Percentiles rank a stretch among this genome's conserved stretches.
Conservation (phyloP, 1,140 invertebrate species). For the Lasioglossum baleicum region DNA sequence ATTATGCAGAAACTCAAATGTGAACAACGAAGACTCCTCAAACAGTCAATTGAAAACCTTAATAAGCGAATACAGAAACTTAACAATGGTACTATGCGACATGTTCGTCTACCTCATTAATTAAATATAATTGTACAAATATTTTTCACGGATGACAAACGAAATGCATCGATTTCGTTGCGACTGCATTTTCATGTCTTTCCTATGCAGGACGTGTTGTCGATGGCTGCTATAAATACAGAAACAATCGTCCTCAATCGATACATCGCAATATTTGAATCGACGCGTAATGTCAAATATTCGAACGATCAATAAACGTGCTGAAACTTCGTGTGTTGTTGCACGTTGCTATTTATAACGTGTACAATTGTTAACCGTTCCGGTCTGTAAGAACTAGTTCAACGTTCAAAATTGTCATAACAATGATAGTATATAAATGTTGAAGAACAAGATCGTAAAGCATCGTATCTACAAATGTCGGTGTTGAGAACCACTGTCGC, state of each 20-base stretch:
- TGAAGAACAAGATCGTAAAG: background rate
- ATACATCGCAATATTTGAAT: background rate
- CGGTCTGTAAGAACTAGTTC: background rate
- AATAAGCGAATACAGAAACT: background rate
- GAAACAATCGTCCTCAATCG: slow-evolving; percentile 14
- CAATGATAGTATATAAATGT: background rate
- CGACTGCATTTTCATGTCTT: background rate
- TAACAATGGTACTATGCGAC: background rate
- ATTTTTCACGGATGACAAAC: background rate
- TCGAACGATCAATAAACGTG: background rate
- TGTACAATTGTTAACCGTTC: background rate
- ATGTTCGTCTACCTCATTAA: background rate
- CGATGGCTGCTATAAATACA: slow-evolving; percentile 7
- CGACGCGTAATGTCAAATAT: background rate
- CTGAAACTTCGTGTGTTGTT: background rate
- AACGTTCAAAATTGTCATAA: too few species aligned
- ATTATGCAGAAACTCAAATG: slow-evolving; percentile 6
- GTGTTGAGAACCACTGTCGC: slow-evolving; percentile 7
- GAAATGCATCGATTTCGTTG: background rate
- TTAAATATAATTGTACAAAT: background rate
- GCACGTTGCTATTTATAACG: background rate
- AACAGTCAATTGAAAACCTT: background rate
- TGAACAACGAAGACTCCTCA: background rate
- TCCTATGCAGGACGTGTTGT: background rate
- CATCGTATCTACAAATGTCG: background rate